Base-by-base conservation (phyloP, 2,797 vertebrate species). In the Clarias fuscus region DNA sequence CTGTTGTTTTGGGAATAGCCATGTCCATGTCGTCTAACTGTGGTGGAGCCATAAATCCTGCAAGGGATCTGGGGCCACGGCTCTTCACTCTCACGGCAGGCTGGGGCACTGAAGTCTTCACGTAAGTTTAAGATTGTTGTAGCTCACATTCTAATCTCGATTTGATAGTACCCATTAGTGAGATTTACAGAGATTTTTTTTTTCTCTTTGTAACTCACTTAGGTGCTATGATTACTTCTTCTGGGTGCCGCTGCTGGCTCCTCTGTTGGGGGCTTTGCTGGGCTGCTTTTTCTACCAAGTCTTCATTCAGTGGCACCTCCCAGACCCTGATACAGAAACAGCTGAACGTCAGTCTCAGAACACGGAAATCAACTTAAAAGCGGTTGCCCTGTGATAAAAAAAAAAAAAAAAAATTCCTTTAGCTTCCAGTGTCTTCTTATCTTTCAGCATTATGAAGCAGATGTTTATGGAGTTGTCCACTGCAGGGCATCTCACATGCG, bases 31-130 rank as follows among this genome's bases (percentile, higher is more conserved):
- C 96, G 0, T 90, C 91, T 37, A 97, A 97, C 92, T 96, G 97
- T 0, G 93, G 95, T 0, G 95, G 88, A 0, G 96, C 97, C 27
- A 95, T 99, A 85, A 98, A 98, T 90, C 97, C 98, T 0, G 96
- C 96, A 0, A 90, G 96, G 1, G 98, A 98, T 88, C 86, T 99
- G 0, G 96, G 97, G 0, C 98, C 98, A 0, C 93, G 96, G 7
- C 96, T 98, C 83, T 96, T 98, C 81, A 96, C 96, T 1, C 93
- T 95, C 0, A 87, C 94, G 0, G 96, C 95, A 0, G 97, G 97
- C 62, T 98, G 97, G 97, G 97, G 97, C 0, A 70, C 90, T 0
- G 96, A 97, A 85, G 97, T 98, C 33, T 98, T 99, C 89, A 97
- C 96, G 97, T 97, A 78, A 72, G 97, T 92, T 3, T 84, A 5